Evolutionary conservation across 2,888 invertebrate species (phyloP).

Genomic region (Nebria brevicollis): DNA sequence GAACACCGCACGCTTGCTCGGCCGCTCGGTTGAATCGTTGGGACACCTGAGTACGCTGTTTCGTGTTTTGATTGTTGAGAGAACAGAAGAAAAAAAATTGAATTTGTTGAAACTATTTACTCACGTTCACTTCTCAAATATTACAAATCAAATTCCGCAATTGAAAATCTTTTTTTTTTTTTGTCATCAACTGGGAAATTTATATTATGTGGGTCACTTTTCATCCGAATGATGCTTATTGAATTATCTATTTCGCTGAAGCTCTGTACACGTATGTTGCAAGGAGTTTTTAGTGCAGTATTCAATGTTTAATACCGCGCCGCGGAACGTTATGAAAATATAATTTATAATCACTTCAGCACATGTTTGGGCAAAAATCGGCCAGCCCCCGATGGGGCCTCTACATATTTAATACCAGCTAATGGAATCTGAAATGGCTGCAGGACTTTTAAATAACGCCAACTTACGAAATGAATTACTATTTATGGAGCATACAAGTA

Average conservation of each 20-base stretch:
- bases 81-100: constrained; percentile 30
- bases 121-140: constrained; percentile 9
- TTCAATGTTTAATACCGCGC: constrained; percentile 36
- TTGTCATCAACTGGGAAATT: too few species aligned
- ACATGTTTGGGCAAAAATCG: constrained; percentile 44
- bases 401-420: constrained; percentile 45
- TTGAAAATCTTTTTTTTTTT: too few species aligned
- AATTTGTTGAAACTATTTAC: constrained; percentile 42
- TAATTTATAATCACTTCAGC: constrained; percentile 47
- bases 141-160: too few species aligned
- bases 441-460: constrained; percentile 47
- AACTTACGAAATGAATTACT: constrained; percentile 52
- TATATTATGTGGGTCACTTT: too few species aligned
- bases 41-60: not conserved
- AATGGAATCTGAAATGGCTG: constrained; percentile 47
- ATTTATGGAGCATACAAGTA: constrained; percentile 53
- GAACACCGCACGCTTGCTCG: not conserved
- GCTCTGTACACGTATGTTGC: too few species aligned
- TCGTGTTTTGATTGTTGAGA: constrained; percentile 25
- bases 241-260: too few species aligned
- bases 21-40: constrained; percentile 8
- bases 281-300: not conserved
- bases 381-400: constrained; percentile 23
- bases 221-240: too few species aligned
- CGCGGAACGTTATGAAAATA: constrained; percentile 44